Conservation (phyloP, 2,888 invertebrate species). For the Melieria crassipennis region DNA sequence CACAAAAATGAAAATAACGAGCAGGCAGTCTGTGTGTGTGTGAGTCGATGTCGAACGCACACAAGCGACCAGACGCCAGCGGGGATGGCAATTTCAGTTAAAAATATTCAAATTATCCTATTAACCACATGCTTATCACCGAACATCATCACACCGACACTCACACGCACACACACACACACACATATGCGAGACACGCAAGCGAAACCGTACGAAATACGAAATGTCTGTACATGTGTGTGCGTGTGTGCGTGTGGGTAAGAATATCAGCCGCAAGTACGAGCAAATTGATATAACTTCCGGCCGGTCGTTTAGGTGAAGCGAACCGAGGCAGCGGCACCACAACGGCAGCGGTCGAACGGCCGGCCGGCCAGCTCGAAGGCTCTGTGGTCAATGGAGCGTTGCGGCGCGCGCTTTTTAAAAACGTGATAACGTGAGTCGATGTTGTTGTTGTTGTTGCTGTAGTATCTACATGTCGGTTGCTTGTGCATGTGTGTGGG, state of each 20-base stretch:
- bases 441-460: neutral
- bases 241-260: neutral
- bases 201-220: neutral
- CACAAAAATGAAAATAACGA: neutral
- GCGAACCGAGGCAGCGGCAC: too few relatives aligned
- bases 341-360: neutral
- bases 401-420: neutral
- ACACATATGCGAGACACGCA: neutral
- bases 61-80: constrained; percentile 8
- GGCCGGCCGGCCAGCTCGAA: constrained; percentile 2
- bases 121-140: constrained; percentile 39
- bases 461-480: neutral
- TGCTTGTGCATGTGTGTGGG: neutral
- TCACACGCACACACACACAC: neutral
- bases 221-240: neutral
- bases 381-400: neutral
- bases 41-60: constrained; percentile 20
- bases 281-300: constrained; percentile 32
- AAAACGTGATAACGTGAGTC: neutral
- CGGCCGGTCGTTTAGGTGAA: constrained; percentile 11
- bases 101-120: constrained; percentile 41
- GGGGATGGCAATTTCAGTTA: constrained; percentile 26
- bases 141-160: constrained; percentile 29
- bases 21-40: constrained; percentile 15
- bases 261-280: constrained; percentile 4